Conservation (phyloP, 2,888 invertebrate genomes). For the Chorisops tibialis region DNA sequence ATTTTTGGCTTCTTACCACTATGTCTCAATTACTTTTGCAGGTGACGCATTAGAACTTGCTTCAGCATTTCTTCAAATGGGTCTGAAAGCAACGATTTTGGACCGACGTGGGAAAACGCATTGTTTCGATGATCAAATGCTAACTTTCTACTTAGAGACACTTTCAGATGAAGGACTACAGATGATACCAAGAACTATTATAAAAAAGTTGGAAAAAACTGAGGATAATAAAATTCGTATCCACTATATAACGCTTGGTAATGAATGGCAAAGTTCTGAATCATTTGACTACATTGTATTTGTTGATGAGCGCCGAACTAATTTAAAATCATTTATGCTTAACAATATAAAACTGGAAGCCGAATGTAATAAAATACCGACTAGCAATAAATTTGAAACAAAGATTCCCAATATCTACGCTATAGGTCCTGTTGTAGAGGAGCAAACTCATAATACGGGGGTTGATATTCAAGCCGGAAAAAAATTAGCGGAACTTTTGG, state of each 20-base stretch:
- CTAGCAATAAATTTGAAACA: slow-evolving; percentile 12
- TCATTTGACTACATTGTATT: slow-evolving; percentile 25
- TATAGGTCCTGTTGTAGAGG: background rate
- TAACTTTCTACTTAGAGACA: background rate
- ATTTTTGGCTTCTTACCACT: background rate
- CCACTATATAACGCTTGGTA: slow-evolving; percentile 8
- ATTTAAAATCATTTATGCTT: slow-evolving; percentile 1
- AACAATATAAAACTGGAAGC: background rate
- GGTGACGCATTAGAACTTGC: slow-evolving; percentile 15
- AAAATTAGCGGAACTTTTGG: slow-evolving; percentile 24
- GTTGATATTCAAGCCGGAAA: slow-evolving; percentile 17
- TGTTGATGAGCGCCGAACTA: background rate
- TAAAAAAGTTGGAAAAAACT: background rate
- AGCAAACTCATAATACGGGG: background rate
- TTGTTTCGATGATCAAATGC: slow-evolving; percentile 21
- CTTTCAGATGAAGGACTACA: background rate
- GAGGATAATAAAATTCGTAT: background rate
- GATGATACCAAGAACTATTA: slow-evolving; percentile 3
- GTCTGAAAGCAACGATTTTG: slow-evolving; percentile 9
- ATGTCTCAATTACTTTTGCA: slow-evolving; percentile 7
- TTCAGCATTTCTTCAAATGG: slow-evolving; percentile 6
- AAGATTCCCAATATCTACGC: slow-evolving; percentile 16
- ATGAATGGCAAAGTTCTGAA: slow-evolving; percentile 3
- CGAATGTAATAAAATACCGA: background rate
- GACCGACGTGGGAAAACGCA: background rate